Evolutionary conservation across 1,140 invertebrate species (phyloP).

Genomic region (Hypothenemus hampei): DNA sequence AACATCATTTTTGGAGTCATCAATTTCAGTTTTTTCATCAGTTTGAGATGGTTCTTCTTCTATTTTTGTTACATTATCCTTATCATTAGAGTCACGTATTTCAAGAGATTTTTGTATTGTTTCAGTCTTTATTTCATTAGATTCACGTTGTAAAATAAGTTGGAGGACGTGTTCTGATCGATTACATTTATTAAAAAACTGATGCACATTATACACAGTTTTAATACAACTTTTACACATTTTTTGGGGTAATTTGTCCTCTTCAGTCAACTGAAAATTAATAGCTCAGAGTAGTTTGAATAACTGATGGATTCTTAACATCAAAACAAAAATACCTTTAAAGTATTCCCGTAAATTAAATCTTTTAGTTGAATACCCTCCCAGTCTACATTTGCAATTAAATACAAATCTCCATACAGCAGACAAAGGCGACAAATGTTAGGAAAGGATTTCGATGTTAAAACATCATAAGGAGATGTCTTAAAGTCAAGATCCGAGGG

Average conservation of each 20-base stretch:
- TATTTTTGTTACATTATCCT: neutral
- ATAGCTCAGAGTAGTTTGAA: neutral
- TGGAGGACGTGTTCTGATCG: constrained; percentile 12
- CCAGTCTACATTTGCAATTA: neutral
- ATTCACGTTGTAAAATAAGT: constrained; percentile 4
- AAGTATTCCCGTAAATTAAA: neutral
- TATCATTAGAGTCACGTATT: neutral
- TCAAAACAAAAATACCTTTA: too few species aligned
- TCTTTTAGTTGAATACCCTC: constrained; percentile 13
- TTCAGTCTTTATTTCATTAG: neutral
- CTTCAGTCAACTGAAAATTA: constrained; percentile 14
- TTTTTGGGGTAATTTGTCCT: constrained; percentile 12
- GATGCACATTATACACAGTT: constrained; percentile 10
- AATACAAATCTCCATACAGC: constrained; percentile 8
- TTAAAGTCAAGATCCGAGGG: too few species aligned
- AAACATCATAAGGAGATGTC: too few species aligned
- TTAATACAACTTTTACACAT: constrained; percentile 23
- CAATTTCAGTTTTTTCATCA: too few species aligned
- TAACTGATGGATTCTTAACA: too few species aligned
- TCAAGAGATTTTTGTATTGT: neutral
- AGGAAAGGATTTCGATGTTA: constrained; percentile 6
- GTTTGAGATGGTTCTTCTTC: neutral
- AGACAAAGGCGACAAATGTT: constrained; percentile 22
- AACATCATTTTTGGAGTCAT: too few species aligned
- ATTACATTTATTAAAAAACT: constrained; percentile 21